Evolutionary conservation across 2,113 vertebrate genomes (phyloP).

Genomic region (Xyliphius kryptos): DNA sequence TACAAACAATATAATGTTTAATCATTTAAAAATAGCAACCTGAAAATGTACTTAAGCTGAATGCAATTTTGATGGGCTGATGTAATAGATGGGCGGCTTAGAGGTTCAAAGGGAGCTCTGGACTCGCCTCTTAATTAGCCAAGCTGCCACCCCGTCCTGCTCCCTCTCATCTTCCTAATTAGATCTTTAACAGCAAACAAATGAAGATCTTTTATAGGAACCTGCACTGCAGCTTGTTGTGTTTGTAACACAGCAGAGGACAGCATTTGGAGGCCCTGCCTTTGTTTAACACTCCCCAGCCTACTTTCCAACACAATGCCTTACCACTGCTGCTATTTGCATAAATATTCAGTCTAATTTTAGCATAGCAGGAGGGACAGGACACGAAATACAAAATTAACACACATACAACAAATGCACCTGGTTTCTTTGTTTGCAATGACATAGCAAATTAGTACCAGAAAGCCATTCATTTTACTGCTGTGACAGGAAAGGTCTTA

Average conservation of each 20-base stretch:
- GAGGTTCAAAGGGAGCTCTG: constrained; percentile 81
- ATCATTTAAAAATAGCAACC: constrained; percentile 65
- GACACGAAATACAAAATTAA: constrained; percentile 35
- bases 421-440: constrained; percentile 44
- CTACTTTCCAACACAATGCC: constrained; percentile 21
- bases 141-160: constrained; percentile 69
- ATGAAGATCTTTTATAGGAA: constrained; percentile 66
- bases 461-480: constrained; percentile 37
- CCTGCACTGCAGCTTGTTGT: too few relatives aligned
- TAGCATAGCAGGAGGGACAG: constrained; percentile 17
- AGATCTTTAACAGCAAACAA: constrained; percentile 90
- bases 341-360: constrained; percentile 35
- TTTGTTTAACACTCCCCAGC: constrained; percentile 27
- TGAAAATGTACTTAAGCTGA: constrained; percentile 74
- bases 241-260: too few relatives aligned
- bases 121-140: constrained; percentile 81
- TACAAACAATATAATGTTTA: too few relatives aligned
- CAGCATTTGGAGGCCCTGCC: too few relatives aligned
- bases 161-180: constrained; percentile 84
- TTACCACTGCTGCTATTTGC: constrained; percentile 25
- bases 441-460: constrained; percentile 39
- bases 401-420: constrained; percentile 46
- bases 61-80: constrained; percentile 80
- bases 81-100: constrained; percentile 84
- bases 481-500: constrained; percentile 44